A percentile compares a stretch with the other conserved stretches of the same genome.
Conservation (phyloP, 2,797 vertebrate genomes). For the Pitangus sulphuratus region DNA sequence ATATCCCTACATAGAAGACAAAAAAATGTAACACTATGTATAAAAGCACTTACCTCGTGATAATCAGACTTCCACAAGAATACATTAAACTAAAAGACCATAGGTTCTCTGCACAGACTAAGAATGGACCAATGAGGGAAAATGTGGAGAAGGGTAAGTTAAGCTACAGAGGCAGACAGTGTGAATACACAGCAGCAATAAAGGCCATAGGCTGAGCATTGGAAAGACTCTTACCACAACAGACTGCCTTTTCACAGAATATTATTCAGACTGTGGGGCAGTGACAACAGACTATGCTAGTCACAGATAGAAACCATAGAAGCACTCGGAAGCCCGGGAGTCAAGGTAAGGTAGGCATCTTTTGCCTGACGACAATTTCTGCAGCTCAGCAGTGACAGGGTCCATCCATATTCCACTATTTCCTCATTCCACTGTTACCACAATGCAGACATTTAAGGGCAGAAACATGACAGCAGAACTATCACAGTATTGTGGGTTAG, state of each 20-base stretch:
- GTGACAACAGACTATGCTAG: neutral
- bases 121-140: neutral
- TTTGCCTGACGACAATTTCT: neutral
- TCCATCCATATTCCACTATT: neutral
- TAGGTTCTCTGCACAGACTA: neutral
- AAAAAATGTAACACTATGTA: neutral
- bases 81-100: neutral
- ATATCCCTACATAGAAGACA: neutral
- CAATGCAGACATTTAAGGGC: neutral
- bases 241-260: neutral
- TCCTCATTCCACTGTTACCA: neutral
- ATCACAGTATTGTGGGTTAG: neutral
- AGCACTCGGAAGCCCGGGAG: neutral
- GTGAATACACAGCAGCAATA: neutral
- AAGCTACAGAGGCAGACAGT: neutral
- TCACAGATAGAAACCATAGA: neutral
- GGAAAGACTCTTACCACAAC: neutral
- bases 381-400: neutral
- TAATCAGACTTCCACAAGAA: neutral
- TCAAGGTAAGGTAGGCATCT: accelerated
- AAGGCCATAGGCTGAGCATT: neutral
- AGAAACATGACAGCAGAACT: neutral
- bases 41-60: neutral
- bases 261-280: neutral
- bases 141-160: accelerated